Conservation (phyloP, 2,797 vertebrate genomes). For the Sebastes taczanowskii region DNA sequence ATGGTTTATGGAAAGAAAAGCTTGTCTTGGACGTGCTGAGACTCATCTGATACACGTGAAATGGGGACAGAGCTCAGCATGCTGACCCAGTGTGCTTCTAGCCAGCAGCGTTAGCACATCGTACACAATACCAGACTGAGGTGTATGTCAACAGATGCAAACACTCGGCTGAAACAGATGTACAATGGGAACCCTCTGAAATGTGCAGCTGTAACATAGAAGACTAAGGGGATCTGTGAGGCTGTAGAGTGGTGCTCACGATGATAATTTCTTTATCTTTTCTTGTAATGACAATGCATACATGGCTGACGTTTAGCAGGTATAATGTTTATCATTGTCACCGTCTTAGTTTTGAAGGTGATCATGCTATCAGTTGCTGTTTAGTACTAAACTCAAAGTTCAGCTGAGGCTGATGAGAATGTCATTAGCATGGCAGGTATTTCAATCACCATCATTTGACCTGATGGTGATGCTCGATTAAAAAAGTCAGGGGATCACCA, state of each 20-base stretch:
- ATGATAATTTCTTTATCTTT: background rate
- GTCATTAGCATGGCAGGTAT: background rate
- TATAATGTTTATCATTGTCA: background rate
- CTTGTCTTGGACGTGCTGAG: background rate
- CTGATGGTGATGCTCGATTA: background rate
- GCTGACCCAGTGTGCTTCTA: background rate
- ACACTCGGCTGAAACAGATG: constrained; percentile 12
- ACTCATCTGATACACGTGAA: constrained; percentile 12
- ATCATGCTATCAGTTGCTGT: background rate
- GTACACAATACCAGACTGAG: background rate
- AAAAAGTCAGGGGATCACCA: background rate
- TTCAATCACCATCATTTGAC: background rate
- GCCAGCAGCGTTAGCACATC: background rate
- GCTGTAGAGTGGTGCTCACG: background rate
- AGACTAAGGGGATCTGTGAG: background rate
- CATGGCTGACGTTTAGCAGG: background rate
- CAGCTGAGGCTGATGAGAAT: background rate
- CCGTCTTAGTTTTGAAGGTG: too few relatives aligned
- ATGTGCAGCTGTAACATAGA: background rate
- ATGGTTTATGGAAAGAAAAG: background rate
- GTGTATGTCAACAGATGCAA: background rate
- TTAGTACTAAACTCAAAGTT: background rate
- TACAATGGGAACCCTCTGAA: background rate
- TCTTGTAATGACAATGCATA: background rate
- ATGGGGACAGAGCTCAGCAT: background rate